phyloP scores from a whole-genome alignment of 2,113 vertebrate genomes.

The Sander vitreus region DNA sequence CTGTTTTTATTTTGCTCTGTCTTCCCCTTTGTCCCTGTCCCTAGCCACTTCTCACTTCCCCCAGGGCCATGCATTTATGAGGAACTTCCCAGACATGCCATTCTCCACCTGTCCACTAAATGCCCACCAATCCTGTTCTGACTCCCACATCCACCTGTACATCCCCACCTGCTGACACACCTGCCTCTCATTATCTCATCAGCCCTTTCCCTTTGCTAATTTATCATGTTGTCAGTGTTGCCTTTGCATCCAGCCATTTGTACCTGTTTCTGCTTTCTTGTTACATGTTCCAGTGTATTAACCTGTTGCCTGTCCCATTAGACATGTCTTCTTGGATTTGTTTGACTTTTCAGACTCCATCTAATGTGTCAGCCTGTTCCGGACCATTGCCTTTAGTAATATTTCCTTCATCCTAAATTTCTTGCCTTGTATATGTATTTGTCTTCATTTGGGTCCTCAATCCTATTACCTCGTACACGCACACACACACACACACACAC shows the following conservation, averaged over 20 bases:
- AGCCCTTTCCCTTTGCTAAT: background rate
- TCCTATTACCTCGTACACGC: background rate
- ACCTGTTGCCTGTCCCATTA: background rate
- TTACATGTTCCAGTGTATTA: background rate
- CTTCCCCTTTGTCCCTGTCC: background rate
- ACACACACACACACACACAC: background rate
- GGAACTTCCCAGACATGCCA: background rate
- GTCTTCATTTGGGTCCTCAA: background rate
- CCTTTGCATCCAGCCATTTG: background rate
- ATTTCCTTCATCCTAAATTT: background rate
- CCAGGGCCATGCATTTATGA: background rate
- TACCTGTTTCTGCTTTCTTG: background rate
- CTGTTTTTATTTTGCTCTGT: background rate
- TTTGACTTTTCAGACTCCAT: background rate
- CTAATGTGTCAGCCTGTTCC: background rate
- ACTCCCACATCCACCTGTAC: background rate
- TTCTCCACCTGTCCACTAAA: background rate
- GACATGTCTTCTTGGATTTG: background rate
- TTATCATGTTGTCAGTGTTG: background rate
- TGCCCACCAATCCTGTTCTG: background rate
- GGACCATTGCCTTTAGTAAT: background rate
- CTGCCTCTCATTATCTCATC: background rate
- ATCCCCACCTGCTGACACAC: background rate
- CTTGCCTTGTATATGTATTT: background rate
- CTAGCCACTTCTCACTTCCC: background rate